Conservation (phyloP, 2,888 invertebrate genomes). For the Crepidodera aurea region DNA sequence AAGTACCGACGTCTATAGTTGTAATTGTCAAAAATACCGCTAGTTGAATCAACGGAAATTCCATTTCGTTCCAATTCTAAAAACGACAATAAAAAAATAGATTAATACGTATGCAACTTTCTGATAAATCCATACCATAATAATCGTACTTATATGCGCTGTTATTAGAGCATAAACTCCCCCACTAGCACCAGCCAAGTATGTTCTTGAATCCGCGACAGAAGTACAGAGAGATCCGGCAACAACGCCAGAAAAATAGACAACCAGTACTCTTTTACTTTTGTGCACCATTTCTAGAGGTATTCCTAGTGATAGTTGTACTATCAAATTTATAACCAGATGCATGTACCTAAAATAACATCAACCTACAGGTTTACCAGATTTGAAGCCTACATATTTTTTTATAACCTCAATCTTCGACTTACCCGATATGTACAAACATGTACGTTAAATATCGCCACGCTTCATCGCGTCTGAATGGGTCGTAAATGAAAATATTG, state of each 20-base stretch:
- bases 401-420: no score
- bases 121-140: slow-evolving; percentile 70
- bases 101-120: not conserved
- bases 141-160: slow-evolving; percentile 90
- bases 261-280: slow-evolving; percentile 89
- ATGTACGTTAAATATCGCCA: slow-evolving; percentile 97
- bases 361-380: no score
- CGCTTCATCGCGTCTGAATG: slow-evolving; percentile 81
- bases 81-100: slow-evolving; percentile 43
- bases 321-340: slow-evolving; percentile 87
- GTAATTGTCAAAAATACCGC: slow-evolving; percentile 82
- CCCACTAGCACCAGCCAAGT: slow-evolving; percentile 89
- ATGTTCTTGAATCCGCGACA: slow-evolving; percentile 79
- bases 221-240: slow-evolving; percentile 88
- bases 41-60: slow-evolving; percentile 85
- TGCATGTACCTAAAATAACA: slow-evolving; percentile 75
- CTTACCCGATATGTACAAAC: slow-evolving; percentile 94
- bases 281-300: slow-evolving; percentile 96
- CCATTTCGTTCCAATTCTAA: slow-evolving; percentile 97
- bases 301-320: slow-evolving; percentile 91
- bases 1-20: slow-evolving; percentile 84
- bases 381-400: no score
- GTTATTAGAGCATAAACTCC: slow-evolving; percentile 73
- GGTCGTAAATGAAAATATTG: slow-evolving; percentile 87
- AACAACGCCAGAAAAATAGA: slow-evolving; percentile 84